Base-by-base conservation (phyloP, 2,797 vertebrate species). In the Microchirus variegatus region DNA sequence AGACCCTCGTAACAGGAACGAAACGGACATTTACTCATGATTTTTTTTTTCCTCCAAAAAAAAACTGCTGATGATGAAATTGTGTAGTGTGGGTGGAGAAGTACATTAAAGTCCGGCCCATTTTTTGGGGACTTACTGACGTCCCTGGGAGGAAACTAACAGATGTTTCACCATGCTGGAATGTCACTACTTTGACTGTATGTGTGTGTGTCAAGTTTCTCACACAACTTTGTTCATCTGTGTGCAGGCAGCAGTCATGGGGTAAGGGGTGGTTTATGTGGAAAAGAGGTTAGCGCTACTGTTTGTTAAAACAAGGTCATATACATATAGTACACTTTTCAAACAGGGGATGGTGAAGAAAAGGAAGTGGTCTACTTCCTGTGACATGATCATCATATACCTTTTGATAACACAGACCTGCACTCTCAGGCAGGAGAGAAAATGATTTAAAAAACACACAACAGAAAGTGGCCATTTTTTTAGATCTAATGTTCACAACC, bases 331-430 rank as follows among this genome's bases (percentile, higher is more conserved):
- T 19, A n/a, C 9, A 63, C 31, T 26, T 26, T 26, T 26, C 26
- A 5, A 31, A 40, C 12, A 13, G n/a, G 26, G 19, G 38, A 51
- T 0, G 1, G 18, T 41, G 16, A 13, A 37, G 18, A 38, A 36
- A 35, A 70, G 80, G 68, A 87, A 87, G 77, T 80, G 74, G 60
- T 81, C 70, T 70, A 49, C 37, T 71, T 68, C 38, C 10, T 64
- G 50, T 46, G 1, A 16, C 43, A 66, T 22, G 10, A 16, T 17
- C 15, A 2, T n/a, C 0, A 48, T 49, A n/a, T 64, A 57, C 16
- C 22, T 48, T 57, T 17, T 48, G 11, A n/a, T 50, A 63, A 35
- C 18, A 26, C 14, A 43, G 22, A 40, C 45, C 36, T 63, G 60
- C 40, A 3, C 53, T 56, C 51, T 31, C 2, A 1, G 2, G 31